A percentile compares a stretch with the other conserved stretches of the same genome.
Conservation (phyloP, 1,140 invertebrate species). For the Calephelis virginiensis region DNA sequence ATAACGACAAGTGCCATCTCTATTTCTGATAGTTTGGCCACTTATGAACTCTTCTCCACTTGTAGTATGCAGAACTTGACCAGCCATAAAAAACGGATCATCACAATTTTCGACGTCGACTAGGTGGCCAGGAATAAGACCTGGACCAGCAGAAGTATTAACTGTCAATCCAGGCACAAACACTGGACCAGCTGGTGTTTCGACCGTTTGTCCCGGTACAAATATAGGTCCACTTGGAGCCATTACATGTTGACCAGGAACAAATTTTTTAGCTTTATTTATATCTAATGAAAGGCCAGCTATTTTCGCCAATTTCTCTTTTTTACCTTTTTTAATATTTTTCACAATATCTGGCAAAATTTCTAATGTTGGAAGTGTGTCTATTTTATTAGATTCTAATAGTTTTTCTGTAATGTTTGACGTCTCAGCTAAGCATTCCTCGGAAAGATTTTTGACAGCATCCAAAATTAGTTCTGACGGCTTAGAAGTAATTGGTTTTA, state of each 20-base stretch:
- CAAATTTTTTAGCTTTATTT: conserved; percentile 81
- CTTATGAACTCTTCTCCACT: conserved; percentile 82
- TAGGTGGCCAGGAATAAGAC: conserved; percentile 85
- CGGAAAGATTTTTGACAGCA: conserved; percentile 75
- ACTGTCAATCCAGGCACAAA: conserved; percentile 88
- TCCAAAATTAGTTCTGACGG: conserved; percentile 75
- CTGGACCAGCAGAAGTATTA: conserved; percentile 82
- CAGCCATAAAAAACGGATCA: conserved; percentile 83
- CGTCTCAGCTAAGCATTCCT: conserved; percentile 79
- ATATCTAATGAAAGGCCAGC: conserved; percentile 83
- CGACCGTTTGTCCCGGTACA: conserved; percentile 86
- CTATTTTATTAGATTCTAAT: conserved; percentile 71
- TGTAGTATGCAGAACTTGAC: conserved; percentile 82
- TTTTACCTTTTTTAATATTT: conserved; percentile 81
- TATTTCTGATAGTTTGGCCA: conserved; percentile 82
- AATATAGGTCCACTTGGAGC: conserved; percentile 84
- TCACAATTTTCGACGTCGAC: conserved; percentile 79
- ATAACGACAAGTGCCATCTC: conserved; percentile 80
- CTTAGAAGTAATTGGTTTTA: conserved; percentile 78
- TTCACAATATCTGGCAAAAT: conserved; percentile 82
- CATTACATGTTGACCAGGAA: conserved; percentile 84
- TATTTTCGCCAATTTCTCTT: conserved; percentile 80
- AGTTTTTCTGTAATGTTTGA: conserved; percentile 80
- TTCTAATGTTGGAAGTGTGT: conserved; percentile 81
- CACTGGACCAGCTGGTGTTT: conserved; percentile 81